Base-by-base conservation (phyloP, 2,797 vertebrate species). In the Tenualosa thibaudeaui region DNA sequence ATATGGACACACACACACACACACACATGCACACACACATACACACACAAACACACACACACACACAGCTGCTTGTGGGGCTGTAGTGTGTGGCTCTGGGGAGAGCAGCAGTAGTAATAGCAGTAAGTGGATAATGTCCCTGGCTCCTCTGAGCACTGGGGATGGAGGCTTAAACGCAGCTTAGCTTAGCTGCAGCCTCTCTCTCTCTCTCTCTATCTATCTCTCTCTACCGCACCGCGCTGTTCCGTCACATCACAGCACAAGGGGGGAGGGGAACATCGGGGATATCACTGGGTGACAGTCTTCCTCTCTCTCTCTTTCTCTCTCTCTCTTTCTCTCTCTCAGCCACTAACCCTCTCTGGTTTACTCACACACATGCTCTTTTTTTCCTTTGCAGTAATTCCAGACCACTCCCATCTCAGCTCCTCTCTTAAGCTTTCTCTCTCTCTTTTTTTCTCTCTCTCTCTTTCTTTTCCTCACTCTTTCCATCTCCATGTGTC, bases 61-160 rank as follows among this genome's bases (percentile, higher is more conserved):
- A 83, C 81, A 86, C 24, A 84, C 84, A 88, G 90, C 90, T 92
- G 90, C 91, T 88, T 87, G 88, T 90, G 68, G 10, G 40, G 75
- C 49, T 71, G 10, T 81, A 84, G 84, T 86, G 83, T 84, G 82
- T 81, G 84, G 84, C 91, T 93, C 92, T 91, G 91, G 65, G 81
- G 93, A 92, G 92, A 94, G 88, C 90, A 89, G 93, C 91, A 93
- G 93, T 95, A 96, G 96, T 96, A 96, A 96, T 95, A 95, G 95
- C 94, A 95, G 90, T 95, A 96, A 95, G 93, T 90, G 53, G 94
- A 95, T 95, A 96, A 95, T 96, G 94, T 93, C 93, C 82, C 88
- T 81, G 89, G 92, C 93, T 94, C 68, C 83, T 85, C 92, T 86
- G 88, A 89, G 85, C 92, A 93, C 94, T 94, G 93, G 91, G 91